phyloP scores from a whole-genome alignment of 2,797 vertebrate genomes.

The Ptychobarbus kaznakovi region DNA sequence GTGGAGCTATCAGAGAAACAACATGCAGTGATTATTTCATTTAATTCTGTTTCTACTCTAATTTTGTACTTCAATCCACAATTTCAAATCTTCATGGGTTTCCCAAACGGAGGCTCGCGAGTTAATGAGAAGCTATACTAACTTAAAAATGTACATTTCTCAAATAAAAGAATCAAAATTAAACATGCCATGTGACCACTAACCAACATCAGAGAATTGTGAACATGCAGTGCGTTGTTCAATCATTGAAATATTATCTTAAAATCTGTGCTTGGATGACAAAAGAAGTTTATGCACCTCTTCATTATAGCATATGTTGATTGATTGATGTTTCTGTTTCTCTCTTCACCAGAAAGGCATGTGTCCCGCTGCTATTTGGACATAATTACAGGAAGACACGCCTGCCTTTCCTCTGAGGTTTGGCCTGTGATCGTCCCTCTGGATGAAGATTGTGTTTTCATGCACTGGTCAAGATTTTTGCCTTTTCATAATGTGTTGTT shows the following conservation, averaged over 20 bases:
- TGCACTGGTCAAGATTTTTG: background rate
- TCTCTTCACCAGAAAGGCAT: background rate
- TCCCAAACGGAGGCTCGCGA: too few relatives aligned
- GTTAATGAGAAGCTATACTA: too few relatives aligned
- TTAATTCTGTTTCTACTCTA: too few relatives aligned
- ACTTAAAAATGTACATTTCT: too few relatives aligned
- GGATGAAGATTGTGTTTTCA: background rate
- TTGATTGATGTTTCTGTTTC: background rate
- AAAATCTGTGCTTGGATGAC: background rate
- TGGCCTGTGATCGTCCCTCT: background rate
- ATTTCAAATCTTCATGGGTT: too few relatives aligned
- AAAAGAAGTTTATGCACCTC: background rate
- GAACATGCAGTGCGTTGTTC: background rate
- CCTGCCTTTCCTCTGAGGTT: background rate
- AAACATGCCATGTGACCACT: background rate
- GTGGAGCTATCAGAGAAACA: too few relatives aligned
- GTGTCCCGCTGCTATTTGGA: background rate
- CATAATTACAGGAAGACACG: conserved; percentile 43
- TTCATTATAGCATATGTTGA: background rate
- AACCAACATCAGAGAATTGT: background rate
- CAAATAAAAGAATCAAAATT: too few relatives aligned
- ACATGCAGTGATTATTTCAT: too few relatives aligned
- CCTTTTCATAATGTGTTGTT: background rate
- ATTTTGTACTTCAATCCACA: too few relatives aligned
- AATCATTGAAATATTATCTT: background rate